These are phyloP conservation scores for Trachemys scripta DNA, from an alignment of 2,113 vertebrate species.

Conservation along the genomic window DNA sequence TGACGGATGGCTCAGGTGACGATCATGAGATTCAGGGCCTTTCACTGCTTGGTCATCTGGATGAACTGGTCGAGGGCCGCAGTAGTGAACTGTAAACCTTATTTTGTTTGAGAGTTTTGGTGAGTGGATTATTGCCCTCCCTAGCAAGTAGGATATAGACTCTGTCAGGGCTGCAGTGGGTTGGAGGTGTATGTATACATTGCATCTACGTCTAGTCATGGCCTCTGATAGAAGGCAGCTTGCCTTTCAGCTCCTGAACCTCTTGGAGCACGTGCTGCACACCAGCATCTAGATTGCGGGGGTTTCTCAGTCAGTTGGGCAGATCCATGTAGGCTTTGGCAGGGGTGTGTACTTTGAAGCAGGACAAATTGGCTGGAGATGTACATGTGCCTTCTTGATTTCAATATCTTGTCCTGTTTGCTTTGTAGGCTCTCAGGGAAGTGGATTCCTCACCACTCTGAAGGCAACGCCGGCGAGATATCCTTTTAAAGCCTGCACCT, in stretches of 20 bases:
- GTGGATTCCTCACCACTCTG: constrained; percentile 85
- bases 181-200: background rate
- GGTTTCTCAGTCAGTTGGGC: background rate
- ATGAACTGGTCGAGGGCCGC: rapidly evolving
- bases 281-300: rapidly evolving
- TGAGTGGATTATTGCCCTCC: rapidly evolving
- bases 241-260: rapidly evolving
- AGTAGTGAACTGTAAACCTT: rapidly evolving
- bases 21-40: rapidly evolving
- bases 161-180: background rate
- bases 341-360: background rate
- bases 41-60: rapidly evolving
- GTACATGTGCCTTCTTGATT: background rate
- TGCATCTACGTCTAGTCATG: rapidly evolving
- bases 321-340: rapidly evolving
- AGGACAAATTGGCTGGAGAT: background rate
- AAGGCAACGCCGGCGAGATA: constrained; percentile 96
- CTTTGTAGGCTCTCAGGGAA: constrained; percentile 88
- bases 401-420: background rate
- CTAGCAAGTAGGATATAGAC: background rate
- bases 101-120: background rate
- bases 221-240: background rate
- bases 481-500: constrained; percentile 82
- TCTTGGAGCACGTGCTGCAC: rapidly evolving
- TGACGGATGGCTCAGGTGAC: rapidly evolving